A percentile compares a stretch with the other conserved stretches of the same genome.
These are phyloP conservation scores for Melanostigma gelatinosum DNA, from an alignment of 2,113 vertebrate genomes.

Conservation along the genomic window DNA sequence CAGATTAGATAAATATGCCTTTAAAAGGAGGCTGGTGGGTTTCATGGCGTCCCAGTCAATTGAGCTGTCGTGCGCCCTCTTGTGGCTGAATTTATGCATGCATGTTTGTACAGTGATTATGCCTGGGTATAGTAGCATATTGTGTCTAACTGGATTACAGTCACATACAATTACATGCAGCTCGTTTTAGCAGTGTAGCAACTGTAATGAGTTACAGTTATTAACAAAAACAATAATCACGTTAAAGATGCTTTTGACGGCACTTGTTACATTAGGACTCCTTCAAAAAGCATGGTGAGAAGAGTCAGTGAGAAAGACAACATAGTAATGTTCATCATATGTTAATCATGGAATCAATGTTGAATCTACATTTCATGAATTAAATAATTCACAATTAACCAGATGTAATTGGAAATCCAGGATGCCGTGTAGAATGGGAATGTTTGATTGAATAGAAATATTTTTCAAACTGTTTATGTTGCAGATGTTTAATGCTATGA, in stretches of 20 bases:
- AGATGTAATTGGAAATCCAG: background rate
- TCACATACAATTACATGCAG: slow-evolving; percentile 8
- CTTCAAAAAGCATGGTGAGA: background rate
- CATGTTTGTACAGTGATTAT: background rate
- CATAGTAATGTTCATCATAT: background rate
- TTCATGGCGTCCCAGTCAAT: background rate
- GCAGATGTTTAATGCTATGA: background rate
- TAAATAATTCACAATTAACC: background rate
- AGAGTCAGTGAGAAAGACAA: background rate
- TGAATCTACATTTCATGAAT: background rate
- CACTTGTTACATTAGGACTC: background rate
- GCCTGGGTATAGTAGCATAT: background rate
- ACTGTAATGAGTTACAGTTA: background rate
- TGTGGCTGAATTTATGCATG: slow-evolving; percentile 46
- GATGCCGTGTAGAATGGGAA: background rate
- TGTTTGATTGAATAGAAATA: background rate
- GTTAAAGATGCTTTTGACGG: background rate
- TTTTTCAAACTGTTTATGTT: too few relatives aligned
- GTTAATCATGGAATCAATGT: background rate
- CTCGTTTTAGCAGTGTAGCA: background rate
- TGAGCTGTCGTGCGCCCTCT: slow-evolving; percentile 47
- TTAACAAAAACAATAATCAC: background rate
- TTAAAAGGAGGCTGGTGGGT: background rate
- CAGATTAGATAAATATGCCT: background rate
- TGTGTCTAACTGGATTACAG: slow-evolving; percentile 10